These are phyloP conservation scores for Chloromyia formosa DNA, from an alignment of 2,888 invertebrate species.

Conservation along the genomic window DNA sequence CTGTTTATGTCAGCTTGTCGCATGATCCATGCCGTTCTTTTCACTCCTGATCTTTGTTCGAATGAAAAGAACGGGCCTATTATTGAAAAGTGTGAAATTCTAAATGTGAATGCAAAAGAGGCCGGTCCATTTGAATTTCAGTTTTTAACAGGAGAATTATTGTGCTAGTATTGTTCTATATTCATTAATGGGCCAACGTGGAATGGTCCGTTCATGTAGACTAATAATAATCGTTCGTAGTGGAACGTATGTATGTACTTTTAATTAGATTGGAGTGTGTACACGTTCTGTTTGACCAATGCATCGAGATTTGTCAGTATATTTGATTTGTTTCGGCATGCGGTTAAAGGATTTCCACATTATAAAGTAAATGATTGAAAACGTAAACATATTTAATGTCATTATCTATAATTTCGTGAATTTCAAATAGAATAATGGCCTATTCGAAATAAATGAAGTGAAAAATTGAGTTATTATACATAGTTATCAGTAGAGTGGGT, in stretches of 20 bases:
- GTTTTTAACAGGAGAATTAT: no score
- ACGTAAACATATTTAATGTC: constrained; percentile 6
- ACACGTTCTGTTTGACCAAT: not conserved
- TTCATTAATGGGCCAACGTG: not conserved
- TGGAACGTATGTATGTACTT: not conserved
- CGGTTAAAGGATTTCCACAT: not conserved
- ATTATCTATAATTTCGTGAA: no score
- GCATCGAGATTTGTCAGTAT: not conserved
- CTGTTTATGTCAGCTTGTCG: no score
- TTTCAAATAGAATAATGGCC: not conserved
- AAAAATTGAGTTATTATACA: no score
- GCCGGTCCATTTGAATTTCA: no score
- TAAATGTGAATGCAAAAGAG: no score
- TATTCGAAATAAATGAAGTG: not conserved
- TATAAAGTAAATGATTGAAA: constrained; percentile 1
- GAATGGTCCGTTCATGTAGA: not conserved
- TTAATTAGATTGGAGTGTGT: not conserved
- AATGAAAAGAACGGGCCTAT: no score
- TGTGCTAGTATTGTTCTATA: not conserved
- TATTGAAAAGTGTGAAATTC: no score
- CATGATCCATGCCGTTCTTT: no score
- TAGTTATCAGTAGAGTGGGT: no score
- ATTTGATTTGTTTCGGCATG: not conserved
- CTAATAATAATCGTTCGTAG: not conserved
- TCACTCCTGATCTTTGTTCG: no score